Evolutionary conservation across 2,888 invertebrate species (phyloP).

Genomic region (Ellobium chinense): DNA sequence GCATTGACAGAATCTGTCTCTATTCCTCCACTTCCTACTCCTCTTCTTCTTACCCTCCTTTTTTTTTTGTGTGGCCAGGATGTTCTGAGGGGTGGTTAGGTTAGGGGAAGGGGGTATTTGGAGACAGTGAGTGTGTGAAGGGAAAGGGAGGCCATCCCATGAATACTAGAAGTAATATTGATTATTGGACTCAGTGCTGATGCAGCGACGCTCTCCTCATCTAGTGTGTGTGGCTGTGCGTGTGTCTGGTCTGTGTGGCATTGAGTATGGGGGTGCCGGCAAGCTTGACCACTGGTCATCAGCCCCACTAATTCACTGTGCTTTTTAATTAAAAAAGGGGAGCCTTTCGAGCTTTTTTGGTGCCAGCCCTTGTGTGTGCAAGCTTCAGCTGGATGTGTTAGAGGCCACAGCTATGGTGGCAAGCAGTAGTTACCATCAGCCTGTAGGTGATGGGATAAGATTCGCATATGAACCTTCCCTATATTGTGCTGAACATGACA

Average conservation of each 20-base stretch:
- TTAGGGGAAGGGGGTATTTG: background rate
- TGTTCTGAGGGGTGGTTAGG: background rate
- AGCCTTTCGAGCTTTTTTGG: no score
- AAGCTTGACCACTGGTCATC: slow-evolving; percentile 21
- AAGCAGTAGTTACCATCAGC: no score
- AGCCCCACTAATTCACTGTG: no score
- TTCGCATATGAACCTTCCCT: no score
- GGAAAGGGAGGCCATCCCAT: background rate
- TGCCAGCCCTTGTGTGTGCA: no score
- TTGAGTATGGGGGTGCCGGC: background rate
- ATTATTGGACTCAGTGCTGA: slow-evolving; percentile 35
- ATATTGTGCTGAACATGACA: no score
- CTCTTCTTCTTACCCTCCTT: background rate
- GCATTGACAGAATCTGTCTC: background rate
- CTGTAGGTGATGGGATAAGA: no score
- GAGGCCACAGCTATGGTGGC: no score
- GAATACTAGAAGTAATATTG: slow-evolving; percentile 29
- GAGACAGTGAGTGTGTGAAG: background rate
- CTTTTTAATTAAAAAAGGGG: no score
- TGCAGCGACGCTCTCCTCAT: slow-evolving; percentile 12
- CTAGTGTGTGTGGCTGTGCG: background rate
- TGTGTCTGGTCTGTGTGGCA: background rate
- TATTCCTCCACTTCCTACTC: background rate
- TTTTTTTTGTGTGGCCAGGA: background rate
- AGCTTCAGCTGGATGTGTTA: no score